Conservation (phyloP, 2,113 vertebrate genomes). For the Tympanuchus pallidicinctus region DNA sequence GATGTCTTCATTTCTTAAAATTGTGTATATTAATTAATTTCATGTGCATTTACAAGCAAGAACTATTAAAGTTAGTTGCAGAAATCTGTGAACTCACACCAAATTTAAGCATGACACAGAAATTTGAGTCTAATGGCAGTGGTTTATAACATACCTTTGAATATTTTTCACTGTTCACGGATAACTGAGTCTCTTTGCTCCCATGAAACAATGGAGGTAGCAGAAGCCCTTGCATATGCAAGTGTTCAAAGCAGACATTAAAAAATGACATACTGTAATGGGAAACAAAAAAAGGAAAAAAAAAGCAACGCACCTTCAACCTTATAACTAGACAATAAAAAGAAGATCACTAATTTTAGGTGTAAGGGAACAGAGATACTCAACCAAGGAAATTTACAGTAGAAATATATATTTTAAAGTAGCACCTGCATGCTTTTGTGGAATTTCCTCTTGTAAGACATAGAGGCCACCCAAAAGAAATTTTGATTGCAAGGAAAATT, state of each 20-base stretch:
- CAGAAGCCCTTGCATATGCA: background rate
- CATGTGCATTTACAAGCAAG: slow-evolving; percentile 20
- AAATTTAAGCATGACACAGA: slow-evolving; percentile 16
- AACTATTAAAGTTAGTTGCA: slow-evolving; percentile 6
- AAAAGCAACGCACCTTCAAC: background rate
- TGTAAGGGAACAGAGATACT: background rate
- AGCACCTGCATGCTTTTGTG: background rate
- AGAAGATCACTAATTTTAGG: background rate
- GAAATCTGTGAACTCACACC: slow-evolving; percentile 15
- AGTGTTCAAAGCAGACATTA: background rate
- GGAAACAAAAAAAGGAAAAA: background rate
- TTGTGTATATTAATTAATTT: background rate
- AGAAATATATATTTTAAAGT: background rate
- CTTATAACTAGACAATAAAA: background rate
- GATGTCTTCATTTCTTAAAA: slow-evolving; percentile 1
- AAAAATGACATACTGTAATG: background rate
- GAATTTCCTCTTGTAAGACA: background rate
- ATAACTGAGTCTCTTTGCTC: background rate
- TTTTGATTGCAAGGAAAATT: background rate
- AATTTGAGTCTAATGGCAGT: slow-evolving; percentile 7
- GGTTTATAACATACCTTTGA: background rate
- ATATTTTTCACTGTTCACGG: background rate
- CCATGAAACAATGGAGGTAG: background rate
- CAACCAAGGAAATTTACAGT: background rate
- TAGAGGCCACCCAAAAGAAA: background rate